Percentiles rank a stretch among this genome's conserved stretches.
phyloP scores from a whole-genome alignment of 1,140 invertebrate genomes.

The Drosophila equinoxialis region DNA sequence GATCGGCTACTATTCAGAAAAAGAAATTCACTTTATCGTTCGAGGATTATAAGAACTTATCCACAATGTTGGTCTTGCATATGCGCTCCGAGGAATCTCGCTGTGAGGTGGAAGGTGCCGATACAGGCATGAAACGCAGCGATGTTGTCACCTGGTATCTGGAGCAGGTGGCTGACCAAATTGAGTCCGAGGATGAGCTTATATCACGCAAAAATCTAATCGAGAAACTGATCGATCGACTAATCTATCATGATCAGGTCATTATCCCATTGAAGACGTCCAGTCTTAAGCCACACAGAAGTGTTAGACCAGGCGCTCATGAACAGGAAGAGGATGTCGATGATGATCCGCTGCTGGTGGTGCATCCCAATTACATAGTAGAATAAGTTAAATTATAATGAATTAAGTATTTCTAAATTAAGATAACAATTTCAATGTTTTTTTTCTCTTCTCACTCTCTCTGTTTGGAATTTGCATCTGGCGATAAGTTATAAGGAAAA shows the following conservation, averaged over 20 bases:
- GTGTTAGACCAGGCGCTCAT: constrained; percentile 74
- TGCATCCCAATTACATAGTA: constrained; percentile 97
- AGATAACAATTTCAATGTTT: constrained; percentile 1
- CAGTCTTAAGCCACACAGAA: constrained; percentile 85
- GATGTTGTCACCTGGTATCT: constrained; percentile 98
- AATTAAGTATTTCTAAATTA: not conserved
- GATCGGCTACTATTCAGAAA: constrained; percentile 83
- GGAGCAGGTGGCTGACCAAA: constrained; percentile 92
- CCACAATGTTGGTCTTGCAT: constrained; percentile 95
- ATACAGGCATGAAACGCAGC: constrained; percentile 89
- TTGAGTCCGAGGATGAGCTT: constrained; percentile 96
- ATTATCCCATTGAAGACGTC: constrained; percentile 93
- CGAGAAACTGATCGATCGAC: constrained; percentile 97
- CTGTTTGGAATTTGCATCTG: not conserved
- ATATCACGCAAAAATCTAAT: constrained; percentile 94
- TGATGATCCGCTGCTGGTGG: constrained; percentile 94
- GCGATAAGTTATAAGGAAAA: not conserved
- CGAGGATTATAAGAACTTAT: constrained; percentile 96
- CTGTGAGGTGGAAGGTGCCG: constrained; percentile 86
- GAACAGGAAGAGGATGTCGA: constrained; percentile 85
- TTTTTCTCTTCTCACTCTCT: not conserved
- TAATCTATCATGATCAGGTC: constrained; percentile 96
- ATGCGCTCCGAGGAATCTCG: constrained; percentile 93
- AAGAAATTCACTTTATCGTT: constrained; percentile 96
- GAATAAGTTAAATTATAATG: constrained; percentile 83